Percentiles rank a stretch among this genome's conserved stretches.
Conservation (phyloP, 2,888 invertebrate genomes). For the Tipula lateralis region DNA sequence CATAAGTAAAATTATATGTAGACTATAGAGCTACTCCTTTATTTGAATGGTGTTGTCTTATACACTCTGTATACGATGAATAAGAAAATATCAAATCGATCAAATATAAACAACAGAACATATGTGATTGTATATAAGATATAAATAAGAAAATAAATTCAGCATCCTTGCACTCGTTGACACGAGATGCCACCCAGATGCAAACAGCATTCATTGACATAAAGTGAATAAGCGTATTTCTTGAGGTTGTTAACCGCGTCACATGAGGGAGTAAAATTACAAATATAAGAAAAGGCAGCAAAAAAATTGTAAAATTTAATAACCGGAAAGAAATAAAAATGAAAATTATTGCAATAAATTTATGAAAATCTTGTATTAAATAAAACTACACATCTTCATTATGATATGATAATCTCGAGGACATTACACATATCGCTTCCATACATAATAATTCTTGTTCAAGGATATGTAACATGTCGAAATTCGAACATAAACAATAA, state of each 20-base stretch:
- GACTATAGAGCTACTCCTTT: not conserved
- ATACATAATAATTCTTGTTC: not conserved
- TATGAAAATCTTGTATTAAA: not conserved
- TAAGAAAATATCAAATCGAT: not conserved
- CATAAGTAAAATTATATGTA: not conserved
- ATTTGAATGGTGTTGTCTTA: not conserved
- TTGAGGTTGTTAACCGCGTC: not conserved
- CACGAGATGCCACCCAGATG: not conserved
- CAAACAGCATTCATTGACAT: not conserved
- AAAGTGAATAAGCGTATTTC: not conserved
- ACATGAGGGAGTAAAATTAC: not conserved
- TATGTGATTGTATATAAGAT: not conserved
- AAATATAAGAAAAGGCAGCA: no score
- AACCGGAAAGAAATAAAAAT: not conserved
- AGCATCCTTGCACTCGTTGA: not conserved
- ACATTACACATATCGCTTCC: not conserved
- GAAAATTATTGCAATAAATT: not conserved
- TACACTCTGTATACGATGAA: not conserved
- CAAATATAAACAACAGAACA: not conserved
- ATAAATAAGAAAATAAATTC: not conserved
- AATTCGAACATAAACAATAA: not conserved
- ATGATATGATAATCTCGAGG: not conserved
- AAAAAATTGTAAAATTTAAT: not conserved
- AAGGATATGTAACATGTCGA: not conserved
- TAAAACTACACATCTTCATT: not conserved